Percentiles rank a stretch among this genome's conserved stretches.
Conservation (phyloP, 2,888 invertebrate species). For the Drosophila gaucha region DNA sequence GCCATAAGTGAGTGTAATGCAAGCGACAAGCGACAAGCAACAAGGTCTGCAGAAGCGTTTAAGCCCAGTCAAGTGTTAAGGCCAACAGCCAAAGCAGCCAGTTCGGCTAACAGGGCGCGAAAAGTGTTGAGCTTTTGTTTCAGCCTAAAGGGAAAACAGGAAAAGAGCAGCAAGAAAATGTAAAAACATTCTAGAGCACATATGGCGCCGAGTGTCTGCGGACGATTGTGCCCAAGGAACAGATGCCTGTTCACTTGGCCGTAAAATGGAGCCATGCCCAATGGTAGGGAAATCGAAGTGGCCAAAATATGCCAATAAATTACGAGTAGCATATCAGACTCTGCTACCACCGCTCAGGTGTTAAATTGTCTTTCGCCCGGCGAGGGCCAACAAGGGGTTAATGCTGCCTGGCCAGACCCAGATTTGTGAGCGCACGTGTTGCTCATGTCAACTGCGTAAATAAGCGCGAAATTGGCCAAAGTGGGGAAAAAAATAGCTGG, state of each 20-base stretch:
- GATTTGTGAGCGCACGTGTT: conserved; percentile 73
- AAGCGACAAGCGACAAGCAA: conserved; percentile 42
- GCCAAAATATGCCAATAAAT: conserved; percentile 73
- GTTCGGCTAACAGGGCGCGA: conserved; percentile 40
- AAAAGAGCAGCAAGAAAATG: conserved; percentile 6
- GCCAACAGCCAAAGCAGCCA: conserved; percentile 29
- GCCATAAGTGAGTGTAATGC: conserved; percentile 69
- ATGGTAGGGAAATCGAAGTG: conserved; percentile 52
- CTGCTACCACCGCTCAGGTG: conserved; percentile 51
- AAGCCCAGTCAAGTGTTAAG: conserved; percentile 30
- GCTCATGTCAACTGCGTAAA: conserved; percentile 73
- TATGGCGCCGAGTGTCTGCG: conserved; percentile 31
- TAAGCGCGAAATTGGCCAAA: conserved; percentile 71
- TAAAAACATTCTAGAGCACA: conserved; percentile 13
- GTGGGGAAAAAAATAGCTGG: conserved; percentile 6
- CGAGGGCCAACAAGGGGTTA: conserved; percentile 53
- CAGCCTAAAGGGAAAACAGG: conserved; percentile 41
- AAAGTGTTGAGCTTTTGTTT: conserved; percentile 40
- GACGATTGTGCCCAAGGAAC: conserved; percentile 52
- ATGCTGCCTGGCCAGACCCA: conserved; percentile 42
- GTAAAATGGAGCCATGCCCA: conserved; percentile 43
- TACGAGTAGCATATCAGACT: conserved; percentile 34
- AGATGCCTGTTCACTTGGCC: conserved; percentile 50
- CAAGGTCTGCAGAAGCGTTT: conserved; percentile 26
- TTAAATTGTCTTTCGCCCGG: conserved; percentile 56